These are phyloP conservation scores for Aeoliscus strigatus DNA, from an alignment of 2,797 vertebrate species.

Conservation along the genomic window DNA sequence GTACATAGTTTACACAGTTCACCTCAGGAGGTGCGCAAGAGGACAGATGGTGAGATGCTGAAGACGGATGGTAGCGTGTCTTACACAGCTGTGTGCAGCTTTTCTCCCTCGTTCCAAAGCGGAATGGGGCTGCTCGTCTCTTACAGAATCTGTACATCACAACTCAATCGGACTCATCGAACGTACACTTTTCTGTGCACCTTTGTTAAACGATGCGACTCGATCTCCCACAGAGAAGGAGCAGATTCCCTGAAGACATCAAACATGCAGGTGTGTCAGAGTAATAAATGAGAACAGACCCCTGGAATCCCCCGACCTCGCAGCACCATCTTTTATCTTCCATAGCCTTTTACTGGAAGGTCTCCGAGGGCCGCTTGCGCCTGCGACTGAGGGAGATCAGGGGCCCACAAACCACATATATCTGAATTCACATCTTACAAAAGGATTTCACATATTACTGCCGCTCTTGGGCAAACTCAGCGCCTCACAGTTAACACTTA, in stretches of 20 bases:
- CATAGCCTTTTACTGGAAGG: slow-evolving; percentile 54
- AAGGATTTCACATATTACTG: slow-evolving; percentile 67
- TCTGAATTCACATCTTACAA: slow-evolving; percentile 70
- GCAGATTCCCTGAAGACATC: slow-evolving; percentile 53
- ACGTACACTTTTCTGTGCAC: slow-evolving; percentile 24
- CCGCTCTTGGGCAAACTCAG: slow-evolving; percentile 62
- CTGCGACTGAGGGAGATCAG: slow-evolving; percentile 62
- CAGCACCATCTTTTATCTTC: slow-evolving; percentile 59
- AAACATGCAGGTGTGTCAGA: slow-evolving; percentile 56
- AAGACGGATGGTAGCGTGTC: slow-evolving; percentile 17
- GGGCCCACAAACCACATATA: slow-evolving; percentile 66
- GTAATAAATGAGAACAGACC: slow-evolving; percentile 64
- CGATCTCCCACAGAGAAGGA: slow-evolving; percentile 37
- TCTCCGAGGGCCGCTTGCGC: slow-evolving; percentile 60
- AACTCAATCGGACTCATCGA: slow-evolving; percentile 12
- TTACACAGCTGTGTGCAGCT: slow-evolving; percentile 8
- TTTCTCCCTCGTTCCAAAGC: slow-evolving; percentile 3
- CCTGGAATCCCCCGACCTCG: slow-evolving; percentile 39
- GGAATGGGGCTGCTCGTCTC: slow-evolving; percentile 7
- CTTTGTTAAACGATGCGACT: slow-evolving; percentile 43
- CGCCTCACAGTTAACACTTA: slow-evolving; percentile 59
- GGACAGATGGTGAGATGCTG: slow-evolving; percentile 13
- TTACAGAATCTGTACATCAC: slow-evolving; percentile 22
- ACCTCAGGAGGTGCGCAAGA: slow-evolving; percentile 11
- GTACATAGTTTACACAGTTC: slow-evolving; percentile 20